Conservation (phyloP, 2,888 invertebrate species). For the Ophioninae sp. region DNA sequence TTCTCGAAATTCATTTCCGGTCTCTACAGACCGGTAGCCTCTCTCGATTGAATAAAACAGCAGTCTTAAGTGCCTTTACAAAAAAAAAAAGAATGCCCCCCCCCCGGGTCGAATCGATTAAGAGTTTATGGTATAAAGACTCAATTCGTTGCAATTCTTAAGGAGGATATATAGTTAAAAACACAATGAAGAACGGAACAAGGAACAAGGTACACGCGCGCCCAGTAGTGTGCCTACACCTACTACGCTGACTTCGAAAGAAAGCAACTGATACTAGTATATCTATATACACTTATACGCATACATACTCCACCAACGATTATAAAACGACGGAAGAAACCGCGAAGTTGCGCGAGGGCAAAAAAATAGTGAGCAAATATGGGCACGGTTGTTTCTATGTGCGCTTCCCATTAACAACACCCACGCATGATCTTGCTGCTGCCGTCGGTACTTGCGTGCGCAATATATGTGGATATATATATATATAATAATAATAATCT, state of each 20-base stretch:
- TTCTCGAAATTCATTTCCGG: no score
- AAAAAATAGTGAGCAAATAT: conserved; percentile 74
- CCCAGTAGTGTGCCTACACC: conserved; percentile 54
- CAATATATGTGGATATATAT: conserved; percentile 59
- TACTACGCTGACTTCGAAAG: conserved; percentile 36
- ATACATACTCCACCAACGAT: neutral
- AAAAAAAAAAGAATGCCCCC: neutral
- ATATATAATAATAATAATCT: neutral
- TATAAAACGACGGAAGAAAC: conserved; percentile 52
- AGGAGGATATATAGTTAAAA: neutral
- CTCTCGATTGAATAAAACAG: neutral
- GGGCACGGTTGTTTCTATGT: conserved; percentile 78
- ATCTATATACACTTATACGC: conserved; percentile 7
- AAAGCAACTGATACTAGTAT: conserved; percentile 33
- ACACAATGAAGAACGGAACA: conserved; percentile 38
- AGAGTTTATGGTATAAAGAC: conserved; percentile 35
- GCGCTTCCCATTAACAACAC: conserved; percentile 79
- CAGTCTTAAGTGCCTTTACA: neutral
- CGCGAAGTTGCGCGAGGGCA: conserved; percentile 39
- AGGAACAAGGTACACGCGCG: conserved; percentile 47
- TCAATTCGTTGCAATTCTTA: conserved; percentile 40
- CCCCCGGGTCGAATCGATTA: conserved; percentile 23
- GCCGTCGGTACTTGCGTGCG: conserved; percentile 62
- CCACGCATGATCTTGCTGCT: conserved; percentile 70
- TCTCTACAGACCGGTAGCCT: neutral